Percentiles rank a stretch among this genome's conserved stretches.
These are phyloP conservation scores for Brachionus plicatilis DNA, from an alignment of 1,140 invertebrate genomes.

Conservation along the genomic window DNA sequence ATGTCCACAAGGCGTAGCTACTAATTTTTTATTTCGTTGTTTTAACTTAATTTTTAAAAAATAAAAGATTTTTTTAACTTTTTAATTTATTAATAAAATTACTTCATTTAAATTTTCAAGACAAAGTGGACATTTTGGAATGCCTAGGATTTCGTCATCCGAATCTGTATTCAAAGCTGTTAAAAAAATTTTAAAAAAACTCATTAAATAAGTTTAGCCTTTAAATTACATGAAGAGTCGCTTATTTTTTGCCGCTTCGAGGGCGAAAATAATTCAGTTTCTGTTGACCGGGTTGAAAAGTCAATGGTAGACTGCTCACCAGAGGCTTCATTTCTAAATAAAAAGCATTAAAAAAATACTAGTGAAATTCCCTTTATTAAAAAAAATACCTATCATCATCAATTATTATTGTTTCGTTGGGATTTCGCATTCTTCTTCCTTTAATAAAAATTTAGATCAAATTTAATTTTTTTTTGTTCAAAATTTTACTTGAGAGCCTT, in stretches of 20 bases:
- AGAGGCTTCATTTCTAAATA: not conserved
- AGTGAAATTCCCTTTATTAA: not conserved
- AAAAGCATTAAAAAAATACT: not conserved
- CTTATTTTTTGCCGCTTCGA: not conserved
- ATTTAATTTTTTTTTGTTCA: not conserved
- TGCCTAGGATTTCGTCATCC: not conserved
- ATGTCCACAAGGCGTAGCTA: conserved; percentile 32
- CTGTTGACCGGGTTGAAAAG: not conserved
- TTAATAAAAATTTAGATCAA: not conserved
- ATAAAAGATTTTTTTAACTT: not conserved
- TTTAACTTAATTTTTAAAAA: not conserved
- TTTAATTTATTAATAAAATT: not conserved
- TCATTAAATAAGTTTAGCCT: too few species aligned
- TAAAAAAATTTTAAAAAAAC: too few species aligned
- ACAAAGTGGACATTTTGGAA: conserved; percentile 35
- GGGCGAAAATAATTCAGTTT: not conserved
- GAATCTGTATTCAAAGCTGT: not conserved
- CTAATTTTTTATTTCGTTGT: not conserved
- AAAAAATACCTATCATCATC: conserved; percentile 22
- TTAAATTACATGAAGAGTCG: not conserved
- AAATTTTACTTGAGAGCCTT: not conserved
- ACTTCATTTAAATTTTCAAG: conserved; percentile 32
- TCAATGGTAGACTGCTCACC: not conserved
- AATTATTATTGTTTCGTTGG: not conserved
- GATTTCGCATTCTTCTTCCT: not conserved